phyloP scores from a whole-genome alignment of 2,797 vertebrate species.

The Poecilia wingei region DNA sequence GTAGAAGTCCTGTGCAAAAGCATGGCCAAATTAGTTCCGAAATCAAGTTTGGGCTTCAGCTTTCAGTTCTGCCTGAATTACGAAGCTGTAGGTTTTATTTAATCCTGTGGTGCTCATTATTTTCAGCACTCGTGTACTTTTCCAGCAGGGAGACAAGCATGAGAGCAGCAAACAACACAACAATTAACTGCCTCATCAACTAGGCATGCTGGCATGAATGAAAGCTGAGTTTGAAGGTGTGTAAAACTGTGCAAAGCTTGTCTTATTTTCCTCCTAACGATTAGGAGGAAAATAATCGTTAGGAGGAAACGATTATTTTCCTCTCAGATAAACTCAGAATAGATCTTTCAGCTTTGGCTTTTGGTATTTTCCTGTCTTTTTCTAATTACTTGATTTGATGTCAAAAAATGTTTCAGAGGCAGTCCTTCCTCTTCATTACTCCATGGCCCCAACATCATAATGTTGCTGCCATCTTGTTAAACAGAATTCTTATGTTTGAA shows the following conservation, averaged over 20 bases:
- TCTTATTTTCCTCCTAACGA: background rate
- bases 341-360: background rate
- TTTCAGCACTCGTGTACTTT: constrained; percentile 10
- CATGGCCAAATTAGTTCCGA: background rate
- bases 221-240: background rate
- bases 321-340: too few relatives aligned
- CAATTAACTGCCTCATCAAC: constrained; percentile 19
- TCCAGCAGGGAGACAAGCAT: constrained; percentile 7
- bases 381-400: background rate
- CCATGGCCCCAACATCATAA: background rate
- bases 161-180: constrained; percentile 1
- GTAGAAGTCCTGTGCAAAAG: background rate
- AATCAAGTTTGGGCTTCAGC: background rate
- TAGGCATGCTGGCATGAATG: constrained; percentile 11
- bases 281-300: too few relatives aligned
- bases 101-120: constrained; percentile 17
- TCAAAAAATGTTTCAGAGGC: background rate
- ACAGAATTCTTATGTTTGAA: background rate
- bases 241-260: background rate
- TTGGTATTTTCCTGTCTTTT: background rate
- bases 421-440: background rate
- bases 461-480: background rate
- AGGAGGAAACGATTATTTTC: too few relatives aligned
- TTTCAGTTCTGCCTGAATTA: background rate
- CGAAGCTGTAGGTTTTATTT: background rate